Base-by-base conservation (phyloP, 2,797 vertebrate species). In the Lepus townsendii region DNA sequence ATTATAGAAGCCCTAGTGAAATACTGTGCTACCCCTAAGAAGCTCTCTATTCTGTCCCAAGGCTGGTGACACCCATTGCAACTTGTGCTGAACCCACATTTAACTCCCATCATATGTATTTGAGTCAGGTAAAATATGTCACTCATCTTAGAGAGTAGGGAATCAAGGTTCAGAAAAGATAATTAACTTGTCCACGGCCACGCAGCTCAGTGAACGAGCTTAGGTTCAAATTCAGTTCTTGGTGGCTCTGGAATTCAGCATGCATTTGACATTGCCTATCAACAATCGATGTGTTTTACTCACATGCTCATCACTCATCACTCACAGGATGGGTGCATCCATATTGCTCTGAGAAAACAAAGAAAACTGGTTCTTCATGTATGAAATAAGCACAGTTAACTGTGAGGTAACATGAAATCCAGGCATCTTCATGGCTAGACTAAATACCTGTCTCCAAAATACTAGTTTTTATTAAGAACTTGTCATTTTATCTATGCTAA, bases 401-500 rank as follows among this genome's bases (percentile, higher is more conserved):
- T 65, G 13, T 38, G 42, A 27, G 5, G 32, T 66, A 85, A 76
- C 26, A 57, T 65, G 78, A 75, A 80, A 85, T 42, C 35, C 12
- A 62, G 19, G 82, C 88, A 71, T 38, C 54, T 5, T 57, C 6
- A 57, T 16, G 54, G 54, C 54, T 57, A 17, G 54, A 4, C 54
- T 57, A 20, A 20, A 16, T 19, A 76, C 26, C 50, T 90, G 9
- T 92, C 79, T 47, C 42, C 42, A 10, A 47, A 47, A 47, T 47
- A 47, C 42, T 47, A 47, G 42, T 47, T 47, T 47, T 35, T 35
- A 88, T 94, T 30, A 47, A 78, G 52, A 90, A 52, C 52, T 85
- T 24, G 13, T 85, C n/a, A 62, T 73, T 92, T 95, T 75, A 90
- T 54, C 82, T 57, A 69, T 54, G 57, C 38, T 80, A 82, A 88